Conservation (phyloP, 2,888 invertebrate species). For the Metopia argyrocephala region DNA sequence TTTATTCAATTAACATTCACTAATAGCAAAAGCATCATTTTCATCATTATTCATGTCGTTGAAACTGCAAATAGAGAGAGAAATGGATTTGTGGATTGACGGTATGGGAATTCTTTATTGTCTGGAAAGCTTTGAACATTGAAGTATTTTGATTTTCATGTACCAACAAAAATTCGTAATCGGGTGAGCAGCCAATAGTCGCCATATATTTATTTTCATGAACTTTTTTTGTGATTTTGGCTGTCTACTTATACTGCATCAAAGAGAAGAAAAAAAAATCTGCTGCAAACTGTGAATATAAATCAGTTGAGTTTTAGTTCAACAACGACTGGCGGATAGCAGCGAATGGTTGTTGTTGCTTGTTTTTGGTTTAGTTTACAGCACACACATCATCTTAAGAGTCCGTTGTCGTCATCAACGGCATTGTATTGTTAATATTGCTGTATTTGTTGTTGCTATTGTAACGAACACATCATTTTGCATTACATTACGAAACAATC, state of each 20-base stretch:
- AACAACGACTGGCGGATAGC: constrained; percentile 64
- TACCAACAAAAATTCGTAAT: constrained; percentile 60
- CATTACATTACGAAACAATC: constrained; percentile 66
- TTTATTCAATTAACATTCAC: not conserved
- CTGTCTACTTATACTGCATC: constrained; percentile 72
- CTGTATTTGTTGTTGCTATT: constrained; percentile 39
- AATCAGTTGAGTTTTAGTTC: constrained; percentile 74
- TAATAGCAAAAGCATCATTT: not conserved
- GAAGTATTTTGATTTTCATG: constrained; percentile 33
- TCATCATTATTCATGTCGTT: constrained; percentile 19
- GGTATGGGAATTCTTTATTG: constrained; percentile 51
- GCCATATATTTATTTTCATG: constrained; percentile 72
- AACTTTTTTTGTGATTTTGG: constrained; percentile 44
- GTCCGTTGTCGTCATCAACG: constrained; percentile 50
- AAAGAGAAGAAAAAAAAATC: constrained; percentile 69
- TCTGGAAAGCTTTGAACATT: constrained; percentile 29
- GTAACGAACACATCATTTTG: constrained; percentile 62
- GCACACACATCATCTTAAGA: constrained; percentile 50
- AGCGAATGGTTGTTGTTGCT: constrained; percentile 37
- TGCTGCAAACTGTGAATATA: constrained; percentile 78
- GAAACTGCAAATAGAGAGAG: not conserved
- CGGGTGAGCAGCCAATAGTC: constrained; percentile 68
- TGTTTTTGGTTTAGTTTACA: constrained; percentile 56
- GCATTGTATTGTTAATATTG: constrained; percentile 45
- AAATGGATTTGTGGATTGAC: not conserved